Percentiles rank a stretch among this genome's conserved stretches.
These are phyloP conservation scores for Rattus rattus DNA, from an alignment of 2,113 vertebrate genomes.

Conservation along the genomic window DNA sequence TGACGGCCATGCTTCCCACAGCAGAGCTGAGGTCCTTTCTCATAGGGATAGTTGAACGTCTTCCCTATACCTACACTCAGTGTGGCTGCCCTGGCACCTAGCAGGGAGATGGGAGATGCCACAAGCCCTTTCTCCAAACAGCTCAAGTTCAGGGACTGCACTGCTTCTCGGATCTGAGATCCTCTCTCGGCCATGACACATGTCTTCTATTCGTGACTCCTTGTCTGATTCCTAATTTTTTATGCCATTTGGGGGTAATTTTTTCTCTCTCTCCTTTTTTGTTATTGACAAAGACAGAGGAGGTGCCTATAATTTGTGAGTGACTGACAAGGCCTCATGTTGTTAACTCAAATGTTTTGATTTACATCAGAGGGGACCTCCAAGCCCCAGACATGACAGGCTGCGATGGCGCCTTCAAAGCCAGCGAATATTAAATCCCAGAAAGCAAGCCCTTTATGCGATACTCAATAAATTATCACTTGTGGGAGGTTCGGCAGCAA, in stretches of 20 bases:
- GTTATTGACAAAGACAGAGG: conserved; percentile 71
- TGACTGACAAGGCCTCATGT: conserved; percentile 76
- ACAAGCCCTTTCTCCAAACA: neutral
- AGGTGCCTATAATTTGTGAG: conserved; percentile 79
- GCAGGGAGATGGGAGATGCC: fast-evolving
- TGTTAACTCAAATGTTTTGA: conserved; percentile 81
- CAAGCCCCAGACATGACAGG: conserved; percentile 71
- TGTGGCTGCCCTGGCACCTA: fast-evolving
- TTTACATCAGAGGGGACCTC: conserved; percentile 74
- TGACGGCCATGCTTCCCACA: fast-evolving
- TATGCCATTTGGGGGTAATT: conserved; percentile 74
- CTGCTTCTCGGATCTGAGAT: neutral
- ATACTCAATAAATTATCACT: conserved; percentile 14
- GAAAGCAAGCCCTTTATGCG: conserved; percentile 35
- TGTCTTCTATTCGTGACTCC: conserved; percentile 57
- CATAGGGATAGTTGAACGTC: fast-evolving
- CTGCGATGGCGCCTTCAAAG: conserved; percentile 66
- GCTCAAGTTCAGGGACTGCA: neutral
- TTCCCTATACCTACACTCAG: neutral
- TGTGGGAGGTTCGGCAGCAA: neutral
- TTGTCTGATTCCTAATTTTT: conserved; percentile 78
- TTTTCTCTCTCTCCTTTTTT: conserved; percentile 46
- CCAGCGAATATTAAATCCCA: conserved; percentile 62
- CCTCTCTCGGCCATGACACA: neutral
- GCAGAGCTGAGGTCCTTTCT: neutral